Evolutionary conservation across 30 jellyfish, hydroid and myxozoan species (phyloP).

Genomic region (Aurelia aurita complex sp. Pacific): DNA sequence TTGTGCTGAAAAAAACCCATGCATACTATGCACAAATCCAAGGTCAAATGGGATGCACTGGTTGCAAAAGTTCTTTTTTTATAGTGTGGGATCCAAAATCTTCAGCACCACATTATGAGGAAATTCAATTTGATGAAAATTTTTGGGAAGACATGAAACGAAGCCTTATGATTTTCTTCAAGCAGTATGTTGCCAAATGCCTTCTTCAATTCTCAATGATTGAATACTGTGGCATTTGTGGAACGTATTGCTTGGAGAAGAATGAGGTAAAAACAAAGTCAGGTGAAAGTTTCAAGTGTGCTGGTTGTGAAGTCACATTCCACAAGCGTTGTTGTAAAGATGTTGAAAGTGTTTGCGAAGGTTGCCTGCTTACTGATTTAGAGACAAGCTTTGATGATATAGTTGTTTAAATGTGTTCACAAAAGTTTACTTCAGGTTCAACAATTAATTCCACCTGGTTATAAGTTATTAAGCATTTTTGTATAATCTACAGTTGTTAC

Average conservation of each 20-base stretch:
- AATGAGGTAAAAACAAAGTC: background rate
- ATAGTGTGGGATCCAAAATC: too few relatives aligned
- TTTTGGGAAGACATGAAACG: background rate
- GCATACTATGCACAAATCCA: too few relatives aligned
- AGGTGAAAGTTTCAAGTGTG: background rate
- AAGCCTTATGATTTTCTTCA: background rate
- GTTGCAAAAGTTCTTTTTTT: too few relatives aligned
- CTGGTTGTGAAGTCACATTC: background rate
- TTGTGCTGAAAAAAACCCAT: too few relatives aligned
- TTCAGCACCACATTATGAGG: background rate
- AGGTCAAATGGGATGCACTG: too few relatives aligned
- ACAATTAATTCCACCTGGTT: too few relatives aligned
- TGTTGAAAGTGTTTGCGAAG: background rate
- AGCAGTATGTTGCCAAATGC: background rate
- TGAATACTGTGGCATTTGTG: background rate
- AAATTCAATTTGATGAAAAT: background rate
- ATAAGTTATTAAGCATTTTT: too few relatives aligned
- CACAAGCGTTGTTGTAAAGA: background rate
- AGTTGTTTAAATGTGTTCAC: background rate
- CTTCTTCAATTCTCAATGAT: background rate
- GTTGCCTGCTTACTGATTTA: background rate
- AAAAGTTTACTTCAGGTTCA: too few relatives aligned
- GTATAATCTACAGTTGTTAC: too few relatives aligned
- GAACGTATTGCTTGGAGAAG: background rate
- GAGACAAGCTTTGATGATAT: background rate